Base-by-base conservation (phyloP, 2,113 vertebrate species). In the Laticauda laticaudata region DNA sequence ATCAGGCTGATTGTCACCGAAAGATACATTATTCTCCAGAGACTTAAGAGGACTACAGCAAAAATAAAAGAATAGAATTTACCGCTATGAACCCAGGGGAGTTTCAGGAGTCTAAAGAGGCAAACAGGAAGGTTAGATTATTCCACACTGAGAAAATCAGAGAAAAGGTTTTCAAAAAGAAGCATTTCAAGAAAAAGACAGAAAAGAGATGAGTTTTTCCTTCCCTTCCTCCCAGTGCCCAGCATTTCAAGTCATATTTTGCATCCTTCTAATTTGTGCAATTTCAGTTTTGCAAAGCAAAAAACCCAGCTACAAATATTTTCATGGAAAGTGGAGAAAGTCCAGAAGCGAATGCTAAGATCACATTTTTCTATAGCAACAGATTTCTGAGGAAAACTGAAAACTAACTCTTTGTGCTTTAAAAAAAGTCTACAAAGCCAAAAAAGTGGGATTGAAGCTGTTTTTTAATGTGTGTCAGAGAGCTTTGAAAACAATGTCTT, bases 91-190 rank as follows among this genome's bases (percentile, higher is more conserved):
- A 61, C 69, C 95, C 95, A 93, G 95, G 94, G 96, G 94, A 91
- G 86, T 93, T 95, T 97, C 94, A 93, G 96, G 94, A 92, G 97
- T 91, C 93, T 94, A 48, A 87, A 95, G 87, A 23, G 92, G 92
- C 59, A 90, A 55, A 0, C 51, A 85, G 81, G 69, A 91, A 51
- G 92, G 85, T 56, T 92, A 89, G 92, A 91, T 90, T 0, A 0
- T 26, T 89, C 93, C 85, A 43, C 57, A 88, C 45, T 90, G 90
- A 95, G n/a, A n/a, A n/a, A 94, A 95, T 95, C 94, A 90, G 94
- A 21, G 64, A 88, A 88, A 87, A 87, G 95, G 95, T 93, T 96
- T 92, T 94, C 93, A 12, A 7, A n/a, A 10, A 57, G 64, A 34
- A 81, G 86, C 21, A 12, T 88, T 21, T 43, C 86, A 88, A 54